These are phyloP conservation scores for Nipponacmea schrenckii DNA, from an alignment of 2,888 invertebrate species.

Conservation along the genomic window DNA sequence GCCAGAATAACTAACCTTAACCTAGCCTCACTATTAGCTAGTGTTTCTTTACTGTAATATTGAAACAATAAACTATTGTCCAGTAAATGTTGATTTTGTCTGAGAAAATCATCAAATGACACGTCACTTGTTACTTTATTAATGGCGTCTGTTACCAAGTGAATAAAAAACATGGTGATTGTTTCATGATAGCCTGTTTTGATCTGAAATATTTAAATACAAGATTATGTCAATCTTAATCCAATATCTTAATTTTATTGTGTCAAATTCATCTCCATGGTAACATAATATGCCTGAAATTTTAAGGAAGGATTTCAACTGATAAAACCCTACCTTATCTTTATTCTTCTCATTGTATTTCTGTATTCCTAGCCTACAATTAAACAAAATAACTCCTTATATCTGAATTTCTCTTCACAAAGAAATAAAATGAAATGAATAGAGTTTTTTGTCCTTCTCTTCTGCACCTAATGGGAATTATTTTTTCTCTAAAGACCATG, in stretches of 20 bases:
- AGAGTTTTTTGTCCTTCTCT: too few species aligned
- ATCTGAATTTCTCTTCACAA: not conserved
- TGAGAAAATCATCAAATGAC: constrained; percentile 61
- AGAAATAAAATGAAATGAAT: too few species aligned
- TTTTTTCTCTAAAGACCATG: too few species aligned
- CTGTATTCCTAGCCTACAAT: constrained; percentile 59
- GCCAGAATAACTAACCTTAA: constrained; percentile 39
- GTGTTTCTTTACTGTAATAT: constrained; percentile 51
- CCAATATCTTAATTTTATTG: too few species aligned
- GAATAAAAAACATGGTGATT: constrained; percentile 63
- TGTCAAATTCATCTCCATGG: too few species aligned
- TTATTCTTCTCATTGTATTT: constrained; percentile 61
- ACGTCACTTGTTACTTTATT: constrained; percentile 24
- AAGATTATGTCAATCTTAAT: too few species aligned
- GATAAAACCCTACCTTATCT: constrained; percentile 45
- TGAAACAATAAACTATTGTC: constrained; percentile 47
- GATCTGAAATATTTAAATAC: constrained; percentile 42
- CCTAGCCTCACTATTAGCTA: constrained; percentile 46
- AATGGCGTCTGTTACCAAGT: constrained; percentile 56
- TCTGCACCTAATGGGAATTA: too few species aligned
- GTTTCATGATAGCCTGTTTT: constrained; percentile 64
- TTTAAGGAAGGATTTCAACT: not conserved
- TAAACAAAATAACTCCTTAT: constrained; percentile 11
- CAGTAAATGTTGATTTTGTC: constrained; percentile 45
- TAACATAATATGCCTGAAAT: too few species aligned